Conservation (phyloP, 1,140 invertebrate species). For the Zaprionus africanus region DNA sequence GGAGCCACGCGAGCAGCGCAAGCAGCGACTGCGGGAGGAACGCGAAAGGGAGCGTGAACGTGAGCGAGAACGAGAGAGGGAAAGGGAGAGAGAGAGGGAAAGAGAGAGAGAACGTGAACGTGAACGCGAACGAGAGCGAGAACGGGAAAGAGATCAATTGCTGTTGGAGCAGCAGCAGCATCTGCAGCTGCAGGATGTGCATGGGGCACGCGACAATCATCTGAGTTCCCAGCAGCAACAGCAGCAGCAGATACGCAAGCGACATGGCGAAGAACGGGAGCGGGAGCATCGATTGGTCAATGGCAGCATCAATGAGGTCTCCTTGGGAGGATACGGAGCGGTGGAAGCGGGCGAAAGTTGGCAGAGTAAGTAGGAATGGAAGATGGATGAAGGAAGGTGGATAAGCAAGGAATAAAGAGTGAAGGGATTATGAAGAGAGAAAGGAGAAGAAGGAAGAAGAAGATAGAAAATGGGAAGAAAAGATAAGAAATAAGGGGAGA, state of each 20-base stretch:
- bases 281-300: conserved; percentile 66
- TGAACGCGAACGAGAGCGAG: conserved; percentile 34
- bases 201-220: conserved; percentile 53
- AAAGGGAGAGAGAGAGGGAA: conserved; percentile 40
- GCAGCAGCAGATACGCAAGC: conserved; percentile 40
- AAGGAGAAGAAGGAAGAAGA: neutral
- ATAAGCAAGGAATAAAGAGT: neutral
- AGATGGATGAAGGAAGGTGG: neutral
- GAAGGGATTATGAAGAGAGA: neutral
- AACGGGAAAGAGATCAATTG: conserved; percentile 57
- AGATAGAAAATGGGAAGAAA: too few relatives aligned
- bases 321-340: conserved; percentile 15
- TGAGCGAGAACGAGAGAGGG: conserved; percentile 33
- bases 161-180: conserved; percentile 60
- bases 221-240: conserved; percentile 48
- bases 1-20: conserved; percentile 70
- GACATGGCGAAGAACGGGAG: conserved; percentile 53
- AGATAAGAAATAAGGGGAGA: too few relatives aligned
- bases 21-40: conserved; percentile 64
- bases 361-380: conserved; percentile 84
- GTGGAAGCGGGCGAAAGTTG: conserved; percentile 87
- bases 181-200: conserved; percentile 59
- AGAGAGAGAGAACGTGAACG: conserved; percentile 54
- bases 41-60: conserved; percentile 57
- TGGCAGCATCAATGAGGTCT: conserved; percentile 41